phyloP scores from a whole-genome alignment of 92 coral and sea anemone genomes.

The Blastomussa wellsi region DNA sequence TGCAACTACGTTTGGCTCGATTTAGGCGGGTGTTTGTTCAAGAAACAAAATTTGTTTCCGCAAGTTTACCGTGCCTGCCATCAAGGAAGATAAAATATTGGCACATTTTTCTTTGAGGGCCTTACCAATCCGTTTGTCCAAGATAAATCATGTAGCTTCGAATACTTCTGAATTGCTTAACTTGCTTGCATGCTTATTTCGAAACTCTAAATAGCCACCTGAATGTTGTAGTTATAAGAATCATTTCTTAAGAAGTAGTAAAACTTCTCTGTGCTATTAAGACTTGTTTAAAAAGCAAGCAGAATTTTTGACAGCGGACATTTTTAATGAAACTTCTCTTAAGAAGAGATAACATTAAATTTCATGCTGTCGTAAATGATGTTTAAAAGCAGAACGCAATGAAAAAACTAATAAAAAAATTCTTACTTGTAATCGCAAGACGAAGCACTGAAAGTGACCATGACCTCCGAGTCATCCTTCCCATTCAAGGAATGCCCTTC shows the following conservation, averaged over 20 bases:
- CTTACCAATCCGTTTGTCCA: background rate
- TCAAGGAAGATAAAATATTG: background rate
- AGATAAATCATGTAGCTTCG: background rate
- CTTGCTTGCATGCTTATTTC: background rate
- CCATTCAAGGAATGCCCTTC: background rate
- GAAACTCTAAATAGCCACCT: background rate
- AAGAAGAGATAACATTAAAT: background rate
- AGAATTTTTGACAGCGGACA: background rate
- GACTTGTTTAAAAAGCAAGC: background rate
- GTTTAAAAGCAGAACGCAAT: conserved; percentile 3
- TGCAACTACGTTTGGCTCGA: background rate
- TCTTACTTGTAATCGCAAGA: conserved; percentile 26
- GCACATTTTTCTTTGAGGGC: background rate
- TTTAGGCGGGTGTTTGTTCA: conserved; percentile 13
- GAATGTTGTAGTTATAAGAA: background rate
- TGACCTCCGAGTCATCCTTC: conserved; percentile 8
- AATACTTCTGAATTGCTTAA: background rate
- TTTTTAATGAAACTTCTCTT: background rate
- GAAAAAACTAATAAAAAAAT: background rate
- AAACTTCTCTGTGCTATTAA: no score
- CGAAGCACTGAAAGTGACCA: background rate
- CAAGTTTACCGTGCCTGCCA: background rate
- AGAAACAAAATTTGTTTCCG: background rate
- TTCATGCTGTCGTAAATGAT: conserved; percentile 1
- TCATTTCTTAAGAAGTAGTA: background rate